Percentiles rank a stretch among this genome's conserved stretches.
These are phyloP conservation scores for Aphidius ervi DNA, from an alignment of 1,140 invertebrate species.

Conservation along the genomic window DNA sequence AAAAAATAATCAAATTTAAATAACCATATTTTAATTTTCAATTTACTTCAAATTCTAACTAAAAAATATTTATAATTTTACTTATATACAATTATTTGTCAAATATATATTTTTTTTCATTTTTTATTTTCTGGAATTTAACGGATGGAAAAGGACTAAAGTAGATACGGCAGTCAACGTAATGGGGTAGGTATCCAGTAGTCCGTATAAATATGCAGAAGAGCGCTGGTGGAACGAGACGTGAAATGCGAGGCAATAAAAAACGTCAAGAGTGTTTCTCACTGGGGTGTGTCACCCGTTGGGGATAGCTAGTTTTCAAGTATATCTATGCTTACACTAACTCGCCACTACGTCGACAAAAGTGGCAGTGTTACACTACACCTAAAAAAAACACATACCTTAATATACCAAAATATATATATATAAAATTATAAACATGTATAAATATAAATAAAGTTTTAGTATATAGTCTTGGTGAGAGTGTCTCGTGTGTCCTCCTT, in stretches of 20 bases:
- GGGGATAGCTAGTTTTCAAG: constrained; percentile 11
- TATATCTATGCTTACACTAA: constrained; percentile 29
- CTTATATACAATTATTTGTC: too few relatives aligned
- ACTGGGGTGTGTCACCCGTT: constrained; percentile 34
- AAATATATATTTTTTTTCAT: constrained; percentile 4
- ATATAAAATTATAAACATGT: constrained; percentile 1
- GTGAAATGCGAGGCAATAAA: constrained; percentile 50
- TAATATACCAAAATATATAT: not conserved
- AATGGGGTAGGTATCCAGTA: constrained; percentile 38
- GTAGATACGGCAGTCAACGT: constrained; percentile 21
- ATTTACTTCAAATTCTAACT: too few relatives aligned
- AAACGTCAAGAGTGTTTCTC: constrained; percentile 47
- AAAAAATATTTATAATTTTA: too few relatives aligned
- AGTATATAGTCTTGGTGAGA: constrained; percentile 13
- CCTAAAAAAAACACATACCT: not conserved
- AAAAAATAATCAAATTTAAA: too few relatives aligned
- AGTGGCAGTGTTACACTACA: constrained; percentile 16
- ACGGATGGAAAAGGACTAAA: constrained; percentile 13
- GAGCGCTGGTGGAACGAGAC: constrained; percentile 37
- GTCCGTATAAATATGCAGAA: constrained; percentile 47
- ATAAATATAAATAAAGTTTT: not conserved
- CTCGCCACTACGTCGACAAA: constrained; percentile 21
- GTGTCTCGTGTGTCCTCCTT: constrained; percentile 21
- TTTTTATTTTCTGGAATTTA: constrained; percentile 9
- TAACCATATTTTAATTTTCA: too few relatives aligned